A percentile compares a stretch with the other conserved stretches of the same genome.
Conservation (phyloP, 2,797 vertebrate genomes). For the Otolemur crassicaudatus region DNA sequence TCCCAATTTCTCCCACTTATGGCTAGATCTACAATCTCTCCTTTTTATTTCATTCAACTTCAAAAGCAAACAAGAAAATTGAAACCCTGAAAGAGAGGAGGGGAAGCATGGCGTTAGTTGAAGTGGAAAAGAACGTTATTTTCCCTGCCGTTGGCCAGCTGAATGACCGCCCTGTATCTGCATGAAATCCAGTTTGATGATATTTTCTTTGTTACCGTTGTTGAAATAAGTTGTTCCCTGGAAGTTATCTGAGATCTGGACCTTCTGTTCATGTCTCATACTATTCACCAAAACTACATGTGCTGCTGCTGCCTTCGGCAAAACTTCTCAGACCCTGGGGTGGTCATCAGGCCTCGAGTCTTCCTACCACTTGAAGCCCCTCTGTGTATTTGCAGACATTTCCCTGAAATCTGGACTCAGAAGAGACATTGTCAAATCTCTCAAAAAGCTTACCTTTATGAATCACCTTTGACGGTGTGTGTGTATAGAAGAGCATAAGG, state of each 20-base stretch:
- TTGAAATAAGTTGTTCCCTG: neutral
- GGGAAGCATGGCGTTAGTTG: neutral
- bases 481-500: neutral
- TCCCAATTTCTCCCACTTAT: neutral
- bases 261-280: no score
- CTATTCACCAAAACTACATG: neutral
- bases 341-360: neutral
- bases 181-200: slow-evolving; percentile 66
- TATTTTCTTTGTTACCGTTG: slow-evolving; percentile 43
- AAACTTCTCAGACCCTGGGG: neutral
- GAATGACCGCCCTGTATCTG: neutral
- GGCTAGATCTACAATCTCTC: neutral
- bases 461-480: neutral
- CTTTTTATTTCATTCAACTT: slow-evolving; percentile 34
- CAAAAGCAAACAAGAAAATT: slow-evolving; percentile 10
- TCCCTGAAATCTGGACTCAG: neutral
- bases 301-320: neutral
- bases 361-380: neutral
- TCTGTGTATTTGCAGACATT: neutral
- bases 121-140: slow-evolving; percentile 50
- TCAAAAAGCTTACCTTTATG: neutral
- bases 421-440: neutral
- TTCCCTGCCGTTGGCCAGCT: neutral
- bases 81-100: neutral
- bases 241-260: neutral